A percentile compares a stretch with the other conserved stretches of the same genome.
Conservation (phyloP, 1,140 invertebrate genomes). For the Scaptomyza hsui region DNA sequence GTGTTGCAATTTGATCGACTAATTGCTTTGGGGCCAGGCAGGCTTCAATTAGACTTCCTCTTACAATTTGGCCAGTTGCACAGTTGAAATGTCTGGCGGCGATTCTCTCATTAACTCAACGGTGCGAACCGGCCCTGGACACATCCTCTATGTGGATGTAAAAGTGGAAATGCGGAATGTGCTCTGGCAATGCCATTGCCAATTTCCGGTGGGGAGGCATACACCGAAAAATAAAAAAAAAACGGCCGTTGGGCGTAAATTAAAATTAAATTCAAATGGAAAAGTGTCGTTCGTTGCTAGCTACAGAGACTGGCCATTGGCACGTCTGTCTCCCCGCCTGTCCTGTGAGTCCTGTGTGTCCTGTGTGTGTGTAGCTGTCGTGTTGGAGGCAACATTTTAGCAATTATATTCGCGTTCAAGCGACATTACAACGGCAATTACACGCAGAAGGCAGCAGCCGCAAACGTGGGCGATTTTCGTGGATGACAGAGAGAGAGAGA, state of each 20-base stretch:
- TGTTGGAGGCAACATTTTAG: conserved; percentile 77
- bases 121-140: conserved; percentile 51
- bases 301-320: conserved; percentile 50
- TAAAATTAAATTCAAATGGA: conserved; percentile 82
- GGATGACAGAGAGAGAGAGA: no score
- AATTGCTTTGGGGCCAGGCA: conserved; percentile 16
- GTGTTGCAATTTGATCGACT: conserved; percentile 20
- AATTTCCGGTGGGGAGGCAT: conserved; percentile 59
- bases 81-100: conserved; percentile 53
- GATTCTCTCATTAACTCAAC: conserved; percentile 74
- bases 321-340: conserved; percentile 46
- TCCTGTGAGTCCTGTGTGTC: not conserved
- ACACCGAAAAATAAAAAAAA: not conserved
- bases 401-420: conserved; percentile 80
- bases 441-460: conserved; percentile 68
- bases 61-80: conserved; percentile 62
- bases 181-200: conserved; percentile 59
- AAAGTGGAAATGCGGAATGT: conserved; percentile 20
- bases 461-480: conserved; percentile 19
- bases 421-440: conserved; percentile 81
- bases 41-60: conserved; percentile 69
- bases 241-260: conserved; percentile 74
- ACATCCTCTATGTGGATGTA: conserved; percentile 8
- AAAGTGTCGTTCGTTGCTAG: conserved; percentile 59
- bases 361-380: conserved; percentile 19